A percentile compares a stretch with the other conserved stretches of the same genome.
Evolutionary conservation across 1,140 invertebrate genomes (phyloP).

Genomic region (Drosophila bipectinata): DNA sequence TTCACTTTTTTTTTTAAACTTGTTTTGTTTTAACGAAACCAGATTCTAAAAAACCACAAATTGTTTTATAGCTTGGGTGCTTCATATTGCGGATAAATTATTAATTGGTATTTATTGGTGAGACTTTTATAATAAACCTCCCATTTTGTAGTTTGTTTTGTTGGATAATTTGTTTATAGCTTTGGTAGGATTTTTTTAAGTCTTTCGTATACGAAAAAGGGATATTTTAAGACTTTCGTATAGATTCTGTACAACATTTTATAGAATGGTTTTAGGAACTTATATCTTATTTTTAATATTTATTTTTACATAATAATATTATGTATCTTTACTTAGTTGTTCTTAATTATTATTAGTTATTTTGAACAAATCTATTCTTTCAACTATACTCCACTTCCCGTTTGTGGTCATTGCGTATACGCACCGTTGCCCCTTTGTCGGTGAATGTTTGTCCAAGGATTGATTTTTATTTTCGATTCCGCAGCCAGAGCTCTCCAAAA

Average conservation of each 20-base stretch:
- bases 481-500: slow-evolving; percentile 12
- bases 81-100: slow-evolving; percentile 55
- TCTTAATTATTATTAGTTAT: too few relatives aligned
- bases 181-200: neutral
- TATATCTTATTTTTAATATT: too few relatives aligned
- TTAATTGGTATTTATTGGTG: slow-evolving; percentile 62
- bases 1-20: slow-evolving; percentile 24
- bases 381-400: too few relatives aligned
- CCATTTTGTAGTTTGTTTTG: neutral
- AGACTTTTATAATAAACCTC: neutral
- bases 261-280: too few relatives aligned
- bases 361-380: too few relatives aligned
- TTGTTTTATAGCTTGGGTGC: slow-evolving; percentile 63
- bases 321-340: too few relatives aligned
- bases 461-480: slow-evolving; percentile 4
- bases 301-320: too few relatives aligned
- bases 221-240: too few relatives aligned
- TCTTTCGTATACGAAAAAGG: too few relatives aligned
- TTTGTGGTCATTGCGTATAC: neutral
- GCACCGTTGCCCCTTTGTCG: neutral
- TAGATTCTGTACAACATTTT: too few relatives aligned
- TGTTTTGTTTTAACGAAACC: slow-evolving; percentile 20
- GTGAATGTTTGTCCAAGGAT: neutral
- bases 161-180: neutral
- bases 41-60: slow-evolving; percentile 60